A percentile compares a stretch with the other conserved stretches of the same genome.
phyloP scores from a whole-genome alignment of 2,797 vertebrate genomes.

The Cossypha niveicapilla region DNA sequence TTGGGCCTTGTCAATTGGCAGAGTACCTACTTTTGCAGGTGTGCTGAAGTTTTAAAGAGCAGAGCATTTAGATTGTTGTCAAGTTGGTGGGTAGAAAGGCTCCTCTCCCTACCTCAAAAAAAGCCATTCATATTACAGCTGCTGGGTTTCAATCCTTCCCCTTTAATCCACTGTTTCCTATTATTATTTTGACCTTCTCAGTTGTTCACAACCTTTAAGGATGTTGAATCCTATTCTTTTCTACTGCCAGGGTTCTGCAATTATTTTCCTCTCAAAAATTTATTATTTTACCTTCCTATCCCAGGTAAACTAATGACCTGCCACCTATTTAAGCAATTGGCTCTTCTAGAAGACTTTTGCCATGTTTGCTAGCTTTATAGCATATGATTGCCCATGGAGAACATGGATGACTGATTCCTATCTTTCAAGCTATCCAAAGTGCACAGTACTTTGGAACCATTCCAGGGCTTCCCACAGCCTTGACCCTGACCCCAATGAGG shows the following conservation, averaged over 20 bases:
- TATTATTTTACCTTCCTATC: background rate
- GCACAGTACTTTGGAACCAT: background rate
- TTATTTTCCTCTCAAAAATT: background rate
- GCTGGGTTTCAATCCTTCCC: background rate
- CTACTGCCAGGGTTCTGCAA: background rate
- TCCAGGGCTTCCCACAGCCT: background rate
- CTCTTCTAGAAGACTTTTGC: background rate
- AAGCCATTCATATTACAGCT: background rate
- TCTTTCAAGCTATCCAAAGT: background rate
- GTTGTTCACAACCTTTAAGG: background rate
- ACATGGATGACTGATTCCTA: background rate
- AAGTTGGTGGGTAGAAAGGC: background rate
- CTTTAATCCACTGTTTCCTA: background rate
- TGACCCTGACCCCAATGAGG: background rate
- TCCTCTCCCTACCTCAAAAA: background rate
- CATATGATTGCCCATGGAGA: background rate
- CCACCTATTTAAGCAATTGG: background rate
- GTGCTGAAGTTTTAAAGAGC: background rate
- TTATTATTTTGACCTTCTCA: background rate
- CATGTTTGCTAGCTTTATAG: background rate
- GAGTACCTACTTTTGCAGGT: background rate
- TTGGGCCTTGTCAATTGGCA: background rate
- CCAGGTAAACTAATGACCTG: background rate
- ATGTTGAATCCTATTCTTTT: background rate
- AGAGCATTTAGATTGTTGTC: background rate